phyloP scores from a whole-genome alignment of 1,140 invertebrate genomes.

The Periplaneta americana region DNA sequence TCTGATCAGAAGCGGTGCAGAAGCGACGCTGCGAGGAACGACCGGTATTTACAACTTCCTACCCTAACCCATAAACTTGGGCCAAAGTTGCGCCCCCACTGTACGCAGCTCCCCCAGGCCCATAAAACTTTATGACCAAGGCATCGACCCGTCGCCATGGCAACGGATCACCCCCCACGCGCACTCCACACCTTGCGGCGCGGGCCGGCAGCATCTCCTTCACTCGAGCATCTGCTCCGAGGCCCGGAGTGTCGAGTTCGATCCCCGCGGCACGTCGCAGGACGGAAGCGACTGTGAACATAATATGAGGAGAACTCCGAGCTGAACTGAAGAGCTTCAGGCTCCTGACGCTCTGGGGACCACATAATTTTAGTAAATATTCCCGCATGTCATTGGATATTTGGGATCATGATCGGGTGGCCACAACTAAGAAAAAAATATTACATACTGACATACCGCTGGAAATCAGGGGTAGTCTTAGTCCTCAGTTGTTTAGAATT shows the following conservation, averaged over 20 bases:
- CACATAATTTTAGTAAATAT: too few relatives aligned
- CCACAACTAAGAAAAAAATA: too few relatives aligned
- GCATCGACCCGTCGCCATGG: conserved; percentile 38
- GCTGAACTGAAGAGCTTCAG: too few relatives aligned
- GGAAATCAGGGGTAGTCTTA: too few relatives aligned
- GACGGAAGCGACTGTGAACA: too few relatives aligned
- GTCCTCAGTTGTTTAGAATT: too few relatives aligned
- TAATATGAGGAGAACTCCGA: too few relatives aligned
- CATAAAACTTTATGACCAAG: conserved; percentile 40
- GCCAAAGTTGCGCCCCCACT: conserved; percentile 11
- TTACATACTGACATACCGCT: too few relatives aligned
- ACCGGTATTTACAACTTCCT: neutral
- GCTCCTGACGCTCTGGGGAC: too few relatives aligned
- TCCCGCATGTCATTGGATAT: too few relatives aligned
- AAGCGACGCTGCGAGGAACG: neutral
- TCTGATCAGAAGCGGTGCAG: neutral
- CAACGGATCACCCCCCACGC: conserved; percentile 26
- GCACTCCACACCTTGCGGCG: neutral
- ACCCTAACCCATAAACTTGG: neutral
- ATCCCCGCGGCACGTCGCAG: neutral
- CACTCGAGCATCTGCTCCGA: neutral
- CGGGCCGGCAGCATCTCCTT: neutral
- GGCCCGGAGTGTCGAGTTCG: neutral
- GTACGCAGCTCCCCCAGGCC: too few relatives aligned
- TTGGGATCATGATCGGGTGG: too few relatives aligned